A percentile compares a stretch with the other conserved stretches of the same genome.
phyloP scores from a whole-genome alignment of 2,113 vertebrate species.

The Condylura cristata region DNA sequence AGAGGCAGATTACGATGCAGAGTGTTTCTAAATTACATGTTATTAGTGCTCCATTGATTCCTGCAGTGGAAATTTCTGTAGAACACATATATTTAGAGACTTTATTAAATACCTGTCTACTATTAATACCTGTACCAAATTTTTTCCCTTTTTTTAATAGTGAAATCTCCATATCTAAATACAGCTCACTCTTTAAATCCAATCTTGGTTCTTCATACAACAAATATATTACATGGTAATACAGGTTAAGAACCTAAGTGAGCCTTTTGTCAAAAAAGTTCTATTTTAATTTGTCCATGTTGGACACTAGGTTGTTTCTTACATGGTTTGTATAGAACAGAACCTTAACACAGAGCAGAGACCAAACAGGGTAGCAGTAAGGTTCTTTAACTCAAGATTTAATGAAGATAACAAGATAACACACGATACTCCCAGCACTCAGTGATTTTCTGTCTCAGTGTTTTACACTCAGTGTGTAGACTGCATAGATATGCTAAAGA shows the following conservation, averaged over 20 bases:
- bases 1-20: neutral
- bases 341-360: neutral
- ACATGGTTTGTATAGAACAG: neutral
- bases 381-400: neutral
- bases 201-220: neutral
- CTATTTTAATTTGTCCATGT: neutral
- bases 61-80: neutral
- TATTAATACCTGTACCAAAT: neutral
- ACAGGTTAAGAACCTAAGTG: neutral
- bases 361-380: neutral
- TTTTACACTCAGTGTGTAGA: neutral
- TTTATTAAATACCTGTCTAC: constrained; percentile 31
- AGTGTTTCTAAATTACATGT: constrained; percentile 49
- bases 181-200: neutral
- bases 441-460: neutral
- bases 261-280: neutral
- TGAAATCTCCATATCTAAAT: neutral
- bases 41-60: constrained; percentile 38
- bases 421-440: neutral
- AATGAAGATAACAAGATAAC: neutral
- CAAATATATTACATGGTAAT: neutral
- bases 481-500: neutral
- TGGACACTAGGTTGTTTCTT: neutral
- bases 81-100: neutral
- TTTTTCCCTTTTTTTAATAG: neutral